Evolutionary conservation across 2,888 invertebrate species (phyloP), one percentile per base, ranked within the genome.

Genomic region (Polymixis flavicincta): DNA sequence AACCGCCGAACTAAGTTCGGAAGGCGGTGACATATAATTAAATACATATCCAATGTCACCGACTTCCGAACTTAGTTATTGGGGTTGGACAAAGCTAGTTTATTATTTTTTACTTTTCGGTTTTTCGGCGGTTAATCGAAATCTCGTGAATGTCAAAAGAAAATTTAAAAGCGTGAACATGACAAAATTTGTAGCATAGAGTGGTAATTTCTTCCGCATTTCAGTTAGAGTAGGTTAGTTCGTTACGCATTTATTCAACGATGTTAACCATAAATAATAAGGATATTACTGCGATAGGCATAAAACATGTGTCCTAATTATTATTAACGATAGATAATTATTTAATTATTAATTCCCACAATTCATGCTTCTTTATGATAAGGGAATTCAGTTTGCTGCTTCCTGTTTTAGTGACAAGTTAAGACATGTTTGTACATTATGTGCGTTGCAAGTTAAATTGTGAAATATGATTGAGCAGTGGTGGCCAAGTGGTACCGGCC

Each of bases 341-440:
- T 50, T 66, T 17, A 63, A 81, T 68, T 75, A 67, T 74, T 67
- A 64, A 17, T 74, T 74, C 80, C 78, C 74, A 74, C 80, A 61
- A 7, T 37, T 45, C 54, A 57, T 13, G 61, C 50, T 74, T 68
- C 65, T 84, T 84, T 66, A 19, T 68, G 84, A 82, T 82, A 82
- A 75, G 69, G 17, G 65, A 74, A 70, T 72, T 69, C 42, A 52
- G 68, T 67, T 63, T 63, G 48, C 28, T 17, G 69, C 17, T 84
- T 75, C 84, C 82, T 70, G 82, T 70, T 67, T 69, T 45, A n/a
- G 37, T 67, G 42, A 76, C 82, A 72, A 72, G 81, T 84, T 57
- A 83, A 84, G 84, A 76, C 81, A 82, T 42, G 82, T 84, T 72
- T 61, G 6, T 45, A 19, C 0, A 61, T 28, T 28, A n/a, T 48